A percentile compares a stretch with the other conserved stretches of the same genome.
Conservation (phyloP, 2,888 invertebrate species). For the Sminthurinus aureus region DNA sequence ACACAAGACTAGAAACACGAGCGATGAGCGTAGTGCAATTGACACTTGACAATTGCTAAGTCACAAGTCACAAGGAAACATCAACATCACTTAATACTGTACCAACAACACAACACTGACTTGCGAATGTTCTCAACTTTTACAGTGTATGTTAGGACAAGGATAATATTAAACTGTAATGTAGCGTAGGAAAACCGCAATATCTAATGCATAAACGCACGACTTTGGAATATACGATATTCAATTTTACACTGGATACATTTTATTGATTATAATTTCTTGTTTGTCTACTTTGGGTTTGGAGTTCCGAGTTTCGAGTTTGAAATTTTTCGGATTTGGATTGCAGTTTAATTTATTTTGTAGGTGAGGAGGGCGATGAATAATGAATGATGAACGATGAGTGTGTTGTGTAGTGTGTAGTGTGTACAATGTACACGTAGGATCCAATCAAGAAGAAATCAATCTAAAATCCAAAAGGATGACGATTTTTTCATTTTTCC, state of each 20-base stretch:
- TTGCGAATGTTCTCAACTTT: too few species aligned
- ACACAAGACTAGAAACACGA: too few species aligned
- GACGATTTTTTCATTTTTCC: too few species aligned
- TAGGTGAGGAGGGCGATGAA: background rate
- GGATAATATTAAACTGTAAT: background rate
- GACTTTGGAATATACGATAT: background rate
- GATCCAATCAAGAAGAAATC: too few species aligned
- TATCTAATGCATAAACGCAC: background rate
- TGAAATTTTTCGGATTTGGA: background rate
- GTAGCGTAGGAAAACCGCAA: background rate
- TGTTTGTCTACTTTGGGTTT: background rate
- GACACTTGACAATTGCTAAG: too few species aligned
- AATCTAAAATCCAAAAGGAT: too few species aligned
- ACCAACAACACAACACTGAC: too few species aligned
- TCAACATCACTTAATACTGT: too few species aligned
- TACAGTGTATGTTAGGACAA: background rate
- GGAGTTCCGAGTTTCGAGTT: background rate
- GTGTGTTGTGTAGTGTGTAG: too few species aligned
- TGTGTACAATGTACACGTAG: too few species aligned
- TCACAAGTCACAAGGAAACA: too few species aligned
- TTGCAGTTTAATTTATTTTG: background rate
- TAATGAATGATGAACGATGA: background rate
- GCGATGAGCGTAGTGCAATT: too few species aligned
- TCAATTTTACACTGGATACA: background rate
- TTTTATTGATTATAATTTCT: background rate